A percentile compares a stretch with the other conserved stretches of the same genome.
Evolutionary conservation across 2,113 vertebrate genomes (phyloP).

Genomic region (Malurus cyaneus): DNA sequence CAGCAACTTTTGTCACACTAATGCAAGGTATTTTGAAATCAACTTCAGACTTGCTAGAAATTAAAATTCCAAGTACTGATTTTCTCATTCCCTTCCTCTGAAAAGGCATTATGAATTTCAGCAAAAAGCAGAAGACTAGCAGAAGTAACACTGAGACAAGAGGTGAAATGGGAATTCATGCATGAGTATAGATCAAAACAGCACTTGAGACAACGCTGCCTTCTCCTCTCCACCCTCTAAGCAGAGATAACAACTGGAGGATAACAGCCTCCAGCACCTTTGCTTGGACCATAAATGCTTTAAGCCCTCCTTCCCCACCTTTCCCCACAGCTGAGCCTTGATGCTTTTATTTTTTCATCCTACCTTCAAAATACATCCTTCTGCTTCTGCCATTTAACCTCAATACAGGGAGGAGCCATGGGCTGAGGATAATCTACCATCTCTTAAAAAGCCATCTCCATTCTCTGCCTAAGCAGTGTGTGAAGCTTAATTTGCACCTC

Average conservation of each 20-base stretch:
- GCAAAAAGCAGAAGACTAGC: neutral
- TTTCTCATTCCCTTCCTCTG: neutral
- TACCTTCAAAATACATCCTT: neutral
- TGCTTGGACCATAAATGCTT: neutral
- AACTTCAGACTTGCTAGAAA: neutral
- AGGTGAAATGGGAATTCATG: neutral
- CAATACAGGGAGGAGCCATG: neutral
- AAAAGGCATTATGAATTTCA: neutral
- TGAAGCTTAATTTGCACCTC: neutral
- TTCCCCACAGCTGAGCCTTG: neutral
- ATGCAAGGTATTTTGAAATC: neutral
- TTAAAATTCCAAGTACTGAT: neutral
- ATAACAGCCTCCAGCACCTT: neutral
- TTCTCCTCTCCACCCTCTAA: neutral
- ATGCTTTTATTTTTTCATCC: neutral
- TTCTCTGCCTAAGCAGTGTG: neutral
- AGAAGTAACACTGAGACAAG: neutral
- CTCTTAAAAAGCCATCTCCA: neutral
- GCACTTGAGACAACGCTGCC: neutral
- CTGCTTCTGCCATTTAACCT: neutral
- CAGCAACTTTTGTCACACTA: neutral
- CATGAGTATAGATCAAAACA: neutral
- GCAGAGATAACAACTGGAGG: accelerated
- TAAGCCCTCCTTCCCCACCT: neutral
- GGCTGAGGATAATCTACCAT: neutral